These are phyloP conservation scores for Phengaris alcon DNA, from an alignment of 2,888 invertebrate genomes.

Conservation along the genomic window DNA sequence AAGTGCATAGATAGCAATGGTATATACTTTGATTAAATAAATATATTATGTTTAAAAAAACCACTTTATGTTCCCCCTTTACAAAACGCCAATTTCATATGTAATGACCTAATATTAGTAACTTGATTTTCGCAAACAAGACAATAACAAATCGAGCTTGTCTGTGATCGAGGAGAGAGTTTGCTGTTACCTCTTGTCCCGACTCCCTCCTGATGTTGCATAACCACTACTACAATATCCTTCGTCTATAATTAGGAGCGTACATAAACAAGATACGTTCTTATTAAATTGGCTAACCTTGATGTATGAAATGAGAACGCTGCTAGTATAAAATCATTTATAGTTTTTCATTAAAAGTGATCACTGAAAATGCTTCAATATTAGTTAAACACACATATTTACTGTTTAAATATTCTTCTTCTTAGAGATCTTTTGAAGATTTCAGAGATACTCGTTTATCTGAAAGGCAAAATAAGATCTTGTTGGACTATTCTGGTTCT, in stretches of 20 bases:
- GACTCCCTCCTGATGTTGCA: not conserved
- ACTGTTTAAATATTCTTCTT: too few species aligned
- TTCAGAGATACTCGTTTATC: too few species aligned
- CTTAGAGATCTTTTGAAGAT: too few species aligned
- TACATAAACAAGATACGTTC: conserved; percentile 21
- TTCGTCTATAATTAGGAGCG: conserved; percentile 9
- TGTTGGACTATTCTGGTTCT: too few species aligned
- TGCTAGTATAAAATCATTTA: not conserved
- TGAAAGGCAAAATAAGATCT: too few species aligned
- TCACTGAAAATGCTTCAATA: too few species aligned
- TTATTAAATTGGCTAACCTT: conserved; percentile 26
- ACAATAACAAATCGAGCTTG: not conserved
- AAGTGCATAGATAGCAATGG: too few species aligned
- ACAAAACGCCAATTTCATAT: too few species aligned
- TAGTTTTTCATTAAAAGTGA: conserved; percentile 6
- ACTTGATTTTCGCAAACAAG: not conserved
- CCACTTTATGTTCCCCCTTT: too few species aligned
- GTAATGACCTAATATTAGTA: not conserved
- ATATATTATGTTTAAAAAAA: too few species aligned
- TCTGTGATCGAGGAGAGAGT: not conserved
- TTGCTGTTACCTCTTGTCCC: not conserved
- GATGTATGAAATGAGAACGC: conserved; percentile 21
- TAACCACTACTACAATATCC: not conserved
- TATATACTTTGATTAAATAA: too few species aligned
- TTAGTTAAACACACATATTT: too few species aligned